Evolutionary conservation across 1,140 invertebrate genomes (phyloP), one percentile per base, ranked within the genome.

Genomic region (Hyposmocoma kahamanoa): DNA sequence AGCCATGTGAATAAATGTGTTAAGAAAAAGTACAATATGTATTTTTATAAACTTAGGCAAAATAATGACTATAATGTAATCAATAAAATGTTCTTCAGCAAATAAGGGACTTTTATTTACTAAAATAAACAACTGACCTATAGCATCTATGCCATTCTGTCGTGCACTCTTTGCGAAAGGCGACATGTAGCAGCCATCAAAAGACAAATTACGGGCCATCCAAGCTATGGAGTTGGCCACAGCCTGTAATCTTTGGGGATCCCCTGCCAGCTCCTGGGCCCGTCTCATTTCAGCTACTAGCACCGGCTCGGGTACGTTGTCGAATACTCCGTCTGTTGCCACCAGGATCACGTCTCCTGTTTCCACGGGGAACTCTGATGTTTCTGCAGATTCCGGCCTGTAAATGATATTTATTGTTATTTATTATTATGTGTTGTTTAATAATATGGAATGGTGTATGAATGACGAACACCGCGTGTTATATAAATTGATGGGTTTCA

Each of bases 261-360:
- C 81, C 36, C 75, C 78, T 30, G 86, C 84, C 38, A 77, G 67
- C 0, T 57, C 69, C 42, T 76, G 70, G 20, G 84, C 84, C 34
- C 92, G 92, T 24, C 88, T 81, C 77, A 97, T 90, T 86, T 96
- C 93, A 11, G 92, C 91, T 45, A 97, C 84, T 64, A 99, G 91
- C 67, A 97, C 89, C 51, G 92, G 91, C 64, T 98, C 96, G 50
- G 96, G 96, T 62, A 99, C 91, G 88, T 99, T 99, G 87, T 99
- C 98, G 87, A 99, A 99, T 17, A 99, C 95, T 36, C 98, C 98
- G 87, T 99, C 97, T 1, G 97, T 99, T 24, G 97, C 98, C 26
- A 99, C 89, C 21, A 99, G 88, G 64, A 99, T 96, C 24, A 99
- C 93, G 86, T 99, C 98, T 32, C 97, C 97, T 72, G 97, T 94